Evolutionary conservation across 2,113 vertebrate genomes (phyloP), one percentile per base, ranked within the genome.

Genomic region (Tapirus terrestris): DNA sequence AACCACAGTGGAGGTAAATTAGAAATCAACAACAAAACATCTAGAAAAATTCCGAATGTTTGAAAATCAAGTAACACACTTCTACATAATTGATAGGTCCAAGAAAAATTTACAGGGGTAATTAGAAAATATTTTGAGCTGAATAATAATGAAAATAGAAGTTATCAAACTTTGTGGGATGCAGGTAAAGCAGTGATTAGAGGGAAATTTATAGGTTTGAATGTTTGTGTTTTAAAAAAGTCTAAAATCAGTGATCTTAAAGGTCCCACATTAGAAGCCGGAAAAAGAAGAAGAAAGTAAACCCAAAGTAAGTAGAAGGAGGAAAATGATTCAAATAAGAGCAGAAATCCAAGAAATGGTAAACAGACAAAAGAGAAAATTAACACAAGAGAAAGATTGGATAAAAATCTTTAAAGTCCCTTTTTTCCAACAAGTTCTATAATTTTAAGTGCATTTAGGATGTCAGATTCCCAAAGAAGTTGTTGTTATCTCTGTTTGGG

Each of bases 291-390:
- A 43, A 27, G 13, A 88, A 89, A 90, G 27, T 29, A 94, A 82
- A 68, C 94, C 67, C 33, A 76, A 81, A 81, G 33, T 36, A 79
- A 63, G 39, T 56, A 18, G 39, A 29, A 60, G 39, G 20, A 53
- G 96, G 12, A 4, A 88, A 89, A 79, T 89, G 6, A 76, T 93
- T 76, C 43, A 90, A 93, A 86, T 80, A 86, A 85, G 33, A 96
- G 8, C 18, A 75, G 36, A 97, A 80, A 91, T 77, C 33, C 80
- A 75, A 90, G 17, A 73, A 53, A 56, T 65, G 14, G 5, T 23
- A 88, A 83, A 51, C 25, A 73, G 43, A 83, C 2, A 45, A 61
- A 70, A 91, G 8, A 39, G 21, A 92, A 89, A 84, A 51, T 60
- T 51, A 82, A 63, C 10, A 36, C 31, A 61, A 14, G 56, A 51